These are phyloP conservation scores for Pseudomugil tenellus DNA, from an alignment of 2,797 vertebrate species.

Conservation along the genomic window DNA sequence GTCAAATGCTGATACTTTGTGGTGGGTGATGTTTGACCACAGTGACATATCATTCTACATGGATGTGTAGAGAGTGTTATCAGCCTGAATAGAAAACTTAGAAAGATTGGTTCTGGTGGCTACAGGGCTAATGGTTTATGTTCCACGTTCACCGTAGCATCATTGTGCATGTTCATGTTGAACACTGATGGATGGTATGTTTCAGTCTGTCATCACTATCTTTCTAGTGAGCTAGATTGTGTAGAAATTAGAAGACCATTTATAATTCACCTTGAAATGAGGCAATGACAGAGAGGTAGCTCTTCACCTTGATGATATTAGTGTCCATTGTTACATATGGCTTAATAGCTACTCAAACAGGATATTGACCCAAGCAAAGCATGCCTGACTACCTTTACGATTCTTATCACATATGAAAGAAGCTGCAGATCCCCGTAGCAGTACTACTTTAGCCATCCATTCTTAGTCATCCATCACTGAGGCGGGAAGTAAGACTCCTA, in stretches of 20 bases:
- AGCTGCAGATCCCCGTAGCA: conserved; percentile 62
- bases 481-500: conserved; percentile 74
- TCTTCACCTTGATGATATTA: conserved; percentile 73
- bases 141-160: conserved; percentile 43
- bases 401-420: conserved; percentile 80
- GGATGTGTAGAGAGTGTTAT: conserved; percentile 56
- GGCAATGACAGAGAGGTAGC: conserved; percentile 69
- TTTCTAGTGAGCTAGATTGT: conserved; percentile 35
- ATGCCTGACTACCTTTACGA: conserved; percentile 71
- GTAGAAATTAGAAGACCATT: conserved; percentile 59
- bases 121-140: conserved; percentile 65
- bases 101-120: conserved; percentile 52
- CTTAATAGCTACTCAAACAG: conserved; percentile 77
- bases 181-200: conserved; percentile 71
- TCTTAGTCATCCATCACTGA: conserved; percentile 78
- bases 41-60: conserved; percentile 54
- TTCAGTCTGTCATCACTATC: conserved; percentile 59
- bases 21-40: conserved; percentile 62
- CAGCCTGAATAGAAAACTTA: conserved; percentile 54
- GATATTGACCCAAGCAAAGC: conserved; percentile 80
- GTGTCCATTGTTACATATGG: conserved; percentile 68
- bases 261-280: conserved; percentile 81
- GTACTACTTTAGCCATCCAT: conserved; percentile 76
- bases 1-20: conserved; percentile 58
- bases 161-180: conserved; percentile 52